These are phyloP conservation scores for Sanderia malayensis DNA, from an alignment of 30 jellyfish, hydroid and myxozoan species.

Conservation along the genomic window DNA sequence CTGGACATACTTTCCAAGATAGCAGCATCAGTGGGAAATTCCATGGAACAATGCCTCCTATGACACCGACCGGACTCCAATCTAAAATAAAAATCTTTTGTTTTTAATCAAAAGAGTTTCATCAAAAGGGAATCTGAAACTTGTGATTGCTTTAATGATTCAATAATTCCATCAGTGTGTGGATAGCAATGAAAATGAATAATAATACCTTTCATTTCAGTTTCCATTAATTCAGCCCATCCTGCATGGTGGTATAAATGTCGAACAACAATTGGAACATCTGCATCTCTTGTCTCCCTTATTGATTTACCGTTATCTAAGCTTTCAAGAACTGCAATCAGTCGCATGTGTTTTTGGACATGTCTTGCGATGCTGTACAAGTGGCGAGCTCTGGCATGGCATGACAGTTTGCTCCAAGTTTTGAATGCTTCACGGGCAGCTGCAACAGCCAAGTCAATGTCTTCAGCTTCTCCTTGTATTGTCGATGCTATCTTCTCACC, in stretches of 20 bases:
- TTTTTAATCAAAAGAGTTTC: neutral
- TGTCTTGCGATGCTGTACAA: constrained; percentile 92
- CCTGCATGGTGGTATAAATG: constrained; percentile 99
- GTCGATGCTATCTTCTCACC: constrained; percentile 94
- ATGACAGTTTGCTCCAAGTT: constrained; percentile 69
- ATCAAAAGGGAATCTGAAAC: neutral
- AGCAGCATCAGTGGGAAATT: constrained; percentile 94
- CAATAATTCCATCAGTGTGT: too few species aligned
- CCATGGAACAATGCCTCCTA: constrained; percentile 98
- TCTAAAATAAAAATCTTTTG: constrained; percentile 45
- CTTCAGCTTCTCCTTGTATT: constrained; percentile 81
- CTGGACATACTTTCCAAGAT: constrained; percentile 97
- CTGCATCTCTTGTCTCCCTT: constrained; percentile 94
- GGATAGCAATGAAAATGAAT: too few species aligned
- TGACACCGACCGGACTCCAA: constrained; percentile 93
- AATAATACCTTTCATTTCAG: constrained; percentile 88
- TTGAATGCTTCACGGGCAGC: constrained; percentile 88
- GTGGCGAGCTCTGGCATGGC: constrained; percentile 85
- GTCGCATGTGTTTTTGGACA: constrained; percentile 94
- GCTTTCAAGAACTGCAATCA: constrained; percentile 91
- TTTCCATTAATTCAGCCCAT: constrained; percentile 97
- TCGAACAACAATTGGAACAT: constrained; percentile 86
- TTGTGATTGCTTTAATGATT: neutral
- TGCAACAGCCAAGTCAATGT: constrained; percentile 81
- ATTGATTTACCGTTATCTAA: constrained; percentile 96